A percentile compares a stretch with the other conserved stretches of the same genome.
Conservation (phyloP, 2,797 vertebrate genomes). For the Chrysocyon brachyurus region DNA sequence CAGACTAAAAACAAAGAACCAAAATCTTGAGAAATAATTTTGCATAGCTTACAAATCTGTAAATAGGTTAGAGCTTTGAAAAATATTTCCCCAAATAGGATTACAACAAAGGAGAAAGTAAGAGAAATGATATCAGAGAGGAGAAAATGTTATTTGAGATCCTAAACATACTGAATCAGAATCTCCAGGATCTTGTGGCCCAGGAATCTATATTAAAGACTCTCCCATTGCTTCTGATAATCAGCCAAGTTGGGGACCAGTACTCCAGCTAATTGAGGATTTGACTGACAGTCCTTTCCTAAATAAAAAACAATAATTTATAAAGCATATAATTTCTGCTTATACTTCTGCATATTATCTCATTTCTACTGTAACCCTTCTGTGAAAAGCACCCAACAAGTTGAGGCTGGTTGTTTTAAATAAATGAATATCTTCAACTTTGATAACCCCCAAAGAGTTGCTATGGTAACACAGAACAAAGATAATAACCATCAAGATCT, state of each 20-base stretch:
- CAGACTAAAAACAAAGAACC: background rate
- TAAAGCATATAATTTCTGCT: constrained; percentile 17
- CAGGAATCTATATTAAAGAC: background rate
- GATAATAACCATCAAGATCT: constrained; percentile 67
- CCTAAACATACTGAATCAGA: background rate
- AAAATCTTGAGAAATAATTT: constrained; percentile 50
- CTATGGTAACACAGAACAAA: constrained; percentile 56
- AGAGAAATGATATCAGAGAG: background rate
- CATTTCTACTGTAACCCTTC: constrained; percentile 17
- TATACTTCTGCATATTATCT: background rate
- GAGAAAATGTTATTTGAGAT: background rate
- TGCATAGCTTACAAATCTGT: background rate
- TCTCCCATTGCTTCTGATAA: background rate
- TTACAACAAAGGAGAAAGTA: constrained; percentile 3
- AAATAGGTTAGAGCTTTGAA: background rate
- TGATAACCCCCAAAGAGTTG: constrained; percentile 13
- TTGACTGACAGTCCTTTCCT: background rate
- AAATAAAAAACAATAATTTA: background rate
- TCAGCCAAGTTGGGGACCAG: background rate
- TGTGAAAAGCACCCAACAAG: constrained; percentile 41
- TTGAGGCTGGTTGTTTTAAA: constrained; percentile 60
- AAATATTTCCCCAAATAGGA: constrained; percentile 34
- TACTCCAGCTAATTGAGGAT: background rate
- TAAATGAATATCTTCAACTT: constrained; percentile 33
- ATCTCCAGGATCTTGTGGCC: background rate